Percentiles rank a stretch among this genome's conserved stretches.
These are phyloP conservation scores for Sphecodes monilicornis DNA, from an alignment of 2,888 invertebrate species.

Conservation along the genomic window DNA sequence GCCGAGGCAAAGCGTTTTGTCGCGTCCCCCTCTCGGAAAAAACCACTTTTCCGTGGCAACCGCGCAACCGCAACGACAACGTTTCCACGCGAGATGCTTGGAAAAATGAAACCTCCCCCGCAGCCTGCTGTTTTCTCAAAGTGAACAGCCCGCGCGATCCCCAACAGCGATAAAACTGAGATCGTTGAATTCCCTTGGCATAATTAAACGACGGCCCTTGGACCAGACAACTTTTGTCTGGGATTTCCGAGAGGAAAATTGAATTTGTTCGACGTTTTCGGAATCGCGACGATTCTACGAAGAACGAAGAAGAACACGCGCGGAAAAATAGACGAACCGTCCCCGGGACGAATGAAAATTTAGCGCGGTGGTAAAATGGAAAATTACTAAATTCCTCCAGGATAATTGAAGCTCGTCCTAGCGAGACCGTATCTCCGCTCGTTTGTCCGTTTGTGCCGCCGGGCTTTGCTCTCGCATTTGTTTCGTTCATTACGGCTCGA, in stretches of 20 bases:
- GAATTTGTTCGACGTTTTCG: not conserved
- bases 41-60: slow-evolving; percentile 50
- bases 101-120: slow-evolving; percentile 38
- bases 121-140: slow-evolving; percentile 30
- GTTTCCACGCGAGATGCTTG: slow-evolving; percentile 22
- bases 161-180: slow-evolving; percentile 48
- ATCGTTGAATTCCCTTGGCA: slow-evolving; percentile 60
- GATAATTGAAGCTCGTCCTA: slow-evolving; percentile 58
- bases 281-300: not conserved
- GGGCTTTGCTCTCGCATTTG: not conserved
- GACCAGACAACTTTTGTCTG: not conserved
- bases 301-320: not conserved
- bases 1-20: slow-evolving; percentile 55
- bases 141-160: slow-evolving; percentile 38
- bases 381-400: slow-evolving; percentile 63
- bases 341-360: not conserved
- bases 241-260: not conserved
- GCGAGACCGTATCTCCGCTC: slow-evolving; percentile 27
- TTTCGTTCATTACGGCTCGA: not conserved
- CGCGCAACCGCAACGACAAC: slow-evolving; percentile 17
- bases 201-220: slow-evolving; percentile 51
- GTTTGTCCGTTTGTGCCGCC: not conserved
- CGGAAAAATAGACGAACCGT: not conserved
- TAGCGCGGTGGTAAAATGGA: slow-evolving; percentile 32
- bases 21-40: slow-evolving; percentile 32